Evolutionary conservation across 2,888 invertebrate genomes (phyloP), one percentile per base, ranked within the genome.

Genomic region (Euphydryas editha): DNA sequence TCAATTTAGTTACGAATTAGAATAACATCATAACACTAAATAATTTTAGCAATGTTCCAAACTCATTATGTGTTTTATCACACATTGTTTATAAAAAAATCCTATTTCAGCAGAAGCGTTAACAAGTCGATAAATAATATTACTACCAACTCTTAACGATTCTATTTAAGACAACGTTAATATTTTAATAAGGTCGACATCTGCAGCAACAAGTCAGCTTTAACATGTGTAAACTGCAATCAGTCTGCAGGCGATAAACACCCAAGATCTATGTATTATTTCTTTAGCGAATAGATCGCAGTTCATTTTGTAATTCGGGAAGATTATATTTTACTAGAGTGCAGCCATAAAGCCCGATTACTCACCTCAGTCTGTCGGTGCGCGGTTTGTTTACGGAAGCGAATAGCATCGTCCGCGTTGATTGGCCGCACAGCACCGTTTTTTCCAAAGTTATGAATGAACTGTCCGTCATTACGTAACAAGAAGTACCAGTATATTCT

Each of bases 371-470:
- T 11, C 55, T 54, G 20, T 49, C 55, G 47, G 39, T 49, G 70
- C 62, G 17, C 56, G 59, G 17, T 66, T 64, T 67, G 69, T 69
- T 69, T 69, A 69, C 69, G 69, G 67, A 69, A 67, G 67, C 56
- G 61, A 36, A 55, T 62, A 54, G 42, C 49, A 62, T 59, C 61
- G 65, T 55, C 55, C 54, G 51, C 51, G 61, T 51, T 46, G 24
- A 55, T 30, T 62, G 59, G 46, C 61, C 21, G 59, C 62, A 62
- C 49, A 46, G 24, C 49, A 17, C 64, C 47, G 17, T 21, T 58
- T 46, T 55, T 57, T 51, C 61, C 61, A 71, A 75, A 74, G 73
- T 78, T 75, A 75, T 82, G 81, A 84, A 84, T 83, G 82, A 76
- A 78, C 65, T 71, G 65, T 74, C 60, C 73, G 54, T 36, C 30